phyloP scores from a whole-genome alignment of 2,888 invertebrate genomes.

The Ophion costatus region DNA sequence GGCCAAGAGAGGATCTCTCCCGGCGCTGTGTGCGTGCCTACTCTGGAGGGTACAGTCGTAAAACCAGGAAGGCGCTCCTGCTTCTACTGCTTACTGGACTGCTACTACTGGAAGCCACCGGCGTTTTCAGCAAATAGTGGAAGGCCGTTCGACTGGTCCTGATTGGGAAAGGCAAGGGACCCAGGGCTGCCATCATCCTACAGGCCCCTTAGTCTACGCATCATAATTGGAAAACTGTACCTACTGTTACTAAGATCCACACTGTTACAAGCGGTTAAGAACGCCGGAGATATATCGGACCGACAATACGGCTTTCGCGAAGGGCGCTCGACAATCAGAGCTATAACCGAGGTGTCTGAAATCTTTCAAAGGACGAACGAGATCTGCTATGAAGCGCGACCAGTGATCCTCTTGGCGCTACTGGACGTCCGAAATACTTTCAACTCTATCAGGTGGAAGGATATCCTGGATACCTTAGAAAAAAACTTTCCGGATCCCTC shows the following conservation, averaged over 20 bases:
- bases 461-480: neutral
- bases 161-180: neutral
- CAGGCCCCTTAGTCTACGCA: slow-evolving; percentile 61
- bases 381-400: neutral
- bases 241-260: slow-evolving; percentile 49
- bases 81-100: no score
- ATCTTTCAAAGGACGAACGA: neutral
- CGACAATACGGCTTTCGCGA: slow-evolving; percentile 54
- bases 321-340: slow-evolving; percentile 64
- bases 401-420: neutral
- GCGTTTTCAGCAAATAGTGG: slow-evolving; percentile 37
- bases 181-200: no score
- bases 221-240: slow-evolving; percentile 58
- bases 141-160: slow-evolving; percentile 39
- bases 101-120: no score
- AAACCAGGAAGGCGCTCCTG: no score
- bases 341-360: slow-evolving; percentile 20
- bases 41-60: no score
- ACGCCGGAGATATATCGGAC: slow-evolving; percentile 16
- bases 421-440: neutral
- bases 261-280: slow-evolving; percentile 62
- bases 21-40: no score
- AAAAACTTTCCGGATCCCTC: neutral
- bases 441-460: neutral
- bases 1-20: no score